phyloP scores from a whole-genome alignment of 37 sponge, comb jelly and placozoan species.

The Halisarca cf. caerulea region DNA sequence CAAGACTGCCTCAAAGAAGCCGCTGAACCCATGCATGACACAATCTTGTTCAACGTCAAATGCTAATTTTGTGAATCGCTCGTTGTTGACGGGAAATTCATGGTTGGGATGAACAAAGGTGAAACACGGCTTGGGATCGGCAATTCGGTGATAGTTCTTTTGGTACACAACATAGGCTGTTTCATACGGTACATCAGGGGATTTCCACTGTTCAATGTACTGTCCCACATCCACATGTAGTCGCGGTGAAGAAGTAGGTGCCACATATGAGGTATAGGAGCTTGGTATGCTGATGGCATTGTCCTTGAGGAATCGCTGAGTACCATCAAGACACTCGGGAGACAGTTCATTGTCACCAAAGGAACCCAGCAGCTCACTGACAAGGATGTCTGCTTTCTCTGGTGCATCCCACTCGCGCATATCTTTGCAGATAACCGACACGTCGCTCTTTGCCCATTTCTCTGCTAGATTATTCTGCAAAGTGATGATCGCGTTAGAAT shows the following conservation, averaged over 20 bases:
- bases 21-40: slow-evolving; percentile 91
- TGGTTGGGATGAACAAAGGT: slow-evolving; percentile 93
- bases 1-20: slow-evolving; percentile 91
- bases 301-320: slow-evolving; percentile 88
- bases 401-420: slow-evolving; percentile 96
- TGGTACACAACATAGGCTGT: slow-evolving; percentile 93
- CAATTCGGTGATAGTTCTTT: slow-evolving; percentile 60
- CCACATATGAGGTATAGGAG: slow-evolving; percentile 90
- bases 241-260: slow-evolving; percentile 82
- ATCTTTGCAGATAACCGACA: slow-evolving; percentile 85
- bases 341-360: slow-evolving; percentile 99
- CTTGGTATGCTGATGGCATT: slow-evolving; percentile 93
- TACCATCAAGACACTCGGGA: slow-evolving; percentile 99
- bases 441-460: slow-evolving; percentile 70
- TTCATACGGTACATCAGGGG: slow-evolving; percentile 69
- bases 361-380: slow-evolving; percentile 98
- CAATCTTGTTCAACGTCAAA: slow-evolving; percentile 48
- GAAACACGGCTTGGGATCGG: slow-evolving; percentile 81
- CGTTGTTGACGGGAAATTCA: slow-evolving; percentile 70
- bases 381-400: slow-evolving; percentile 81
- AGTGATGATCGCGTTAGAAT: slow-evolving; percentile 93
- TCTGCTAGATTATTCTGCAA: slow-evolving; percentile 71
- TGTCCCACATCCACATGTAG: slow-evolving; percentile 70
- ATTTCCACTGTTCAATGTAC: slow-evolving; percentile 58
- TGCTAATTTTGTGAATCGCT: slow-evolving; percentile 60